Evolutionary conservation across 2,888 invertebrate genomes (phyloP), one percentile per base, ranked within the genome.

Genomic region (Cylloceria caligata): DNA sequence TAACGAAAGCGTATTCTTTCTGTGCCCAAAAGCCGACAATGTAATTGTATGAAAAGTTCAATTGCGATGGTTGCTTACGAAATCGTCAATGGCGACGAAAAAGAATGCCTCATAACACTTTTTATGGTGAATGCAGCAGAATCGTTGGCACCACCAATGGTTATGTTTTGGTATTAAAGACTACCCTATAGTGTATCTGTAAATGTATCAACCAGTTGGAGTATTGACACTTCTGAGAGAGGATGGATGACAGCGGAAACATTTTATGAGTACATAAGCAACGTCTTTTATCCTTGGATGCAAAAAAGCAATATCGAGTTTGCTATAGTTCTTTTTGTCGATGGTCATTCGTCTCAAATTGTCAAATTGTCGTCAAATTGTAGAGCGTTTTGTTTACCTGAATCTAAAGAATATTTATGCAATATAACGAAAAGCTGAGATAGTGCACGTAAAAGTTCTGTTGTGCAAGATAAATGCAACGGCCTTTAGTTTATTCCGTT

Each of bases 1-100:
- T 21, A 39, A 89, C 60, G 87, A 89, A 69, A 85, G 86, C 13
- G 86, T 86, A 27, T 87, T 90, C 77, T 85, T 85, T 72, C 67
- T 89, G 39, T 83, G 83, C 64, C 89, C 90, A 4, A 88, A 87
- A 57, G 83, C 78, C 0, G 78, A 80, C 13, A 85, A 83, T 57
- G 86, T 87, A 5, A 60, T 89, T 13, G 86, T 80, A 11, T 36
- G 42, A 72, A 87, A 86, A 81, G 87, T 85, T n/a, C n/a, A n/a
- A n/a, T n/a, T 11, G 78, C 79, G 0, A 84, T 77, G 84, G 83
- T 81, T 27, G 84, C 87, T 27, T 84, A 84, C 69, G 42, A 84
- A 73, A 73, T 79, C 13, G 82, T 77, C n/a, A 74, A 57, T 30
- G 27, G 13, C 3, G 30, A 57, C n/a, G 57, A 57, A 4, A 57